Conservation (phyloP, 2,888 invertebrate species). For the Parascotia fuliginaria region DNA sequence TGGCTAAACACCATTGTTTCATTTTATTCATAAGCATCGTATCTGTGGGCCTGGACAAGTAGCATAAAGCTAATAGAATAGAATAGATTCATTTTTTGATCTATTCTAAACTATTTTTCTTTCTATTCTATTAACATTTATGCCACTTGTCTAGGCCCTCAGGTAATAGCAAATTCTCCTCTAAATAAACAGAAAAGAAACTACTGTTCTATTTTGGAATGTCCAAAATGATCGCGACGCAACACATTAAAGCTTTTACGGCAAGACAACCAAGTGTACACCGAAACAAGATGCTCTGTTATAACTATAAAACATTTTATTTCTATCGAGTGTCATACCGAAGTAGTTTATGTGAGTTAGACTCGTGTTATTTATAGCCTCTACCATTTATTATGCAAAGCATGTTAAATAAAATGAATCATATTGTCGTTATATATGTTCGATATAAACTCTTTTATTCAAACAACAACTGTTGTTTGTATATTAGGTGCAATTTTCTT, state of each 20-base stretch:
- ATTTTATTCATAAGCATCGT: no score
- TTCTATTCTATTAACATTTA: no score
- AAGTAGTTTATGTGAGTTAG: constrained; percentile 44
- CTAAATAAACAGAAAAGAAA: background rate
- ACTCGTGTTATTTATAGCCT: constrained; percentile 37
- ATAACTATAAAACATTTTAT: constrained; percentile 46
- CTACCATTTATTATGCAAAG: constrained; percentile 38
- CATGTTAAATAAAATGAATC: constrained; percentile 37
- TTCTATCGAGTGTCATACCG: constrained; percentile 42
- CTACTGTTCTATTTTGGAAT: background rate
- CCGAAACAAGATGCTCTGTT: constrained; percentile 34
- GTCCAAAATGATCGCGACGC: background rate
- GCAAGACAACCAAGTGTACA: constrained; percentile 26
- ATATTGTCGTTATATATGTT: constrained; percentile 13
- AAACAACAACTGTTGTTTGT: background rate
- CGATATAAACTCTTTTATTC: background rate
- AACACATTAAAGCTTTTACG: constrained; percentile 26
- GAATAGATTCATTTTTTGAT: no score
- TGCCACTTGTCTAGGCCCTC: no score
- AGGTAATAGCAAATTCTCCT: no score
- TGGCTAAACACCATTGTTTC: no score
- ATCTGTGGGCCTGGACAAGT: no score
- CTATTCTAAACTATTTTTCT: no score
- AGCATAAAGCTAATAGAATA: no score
- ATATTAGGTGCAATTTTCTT: background rate